Conservation (phyloP, 2,888 invertebrate species). For the Bombyx huttoni region DNA sequence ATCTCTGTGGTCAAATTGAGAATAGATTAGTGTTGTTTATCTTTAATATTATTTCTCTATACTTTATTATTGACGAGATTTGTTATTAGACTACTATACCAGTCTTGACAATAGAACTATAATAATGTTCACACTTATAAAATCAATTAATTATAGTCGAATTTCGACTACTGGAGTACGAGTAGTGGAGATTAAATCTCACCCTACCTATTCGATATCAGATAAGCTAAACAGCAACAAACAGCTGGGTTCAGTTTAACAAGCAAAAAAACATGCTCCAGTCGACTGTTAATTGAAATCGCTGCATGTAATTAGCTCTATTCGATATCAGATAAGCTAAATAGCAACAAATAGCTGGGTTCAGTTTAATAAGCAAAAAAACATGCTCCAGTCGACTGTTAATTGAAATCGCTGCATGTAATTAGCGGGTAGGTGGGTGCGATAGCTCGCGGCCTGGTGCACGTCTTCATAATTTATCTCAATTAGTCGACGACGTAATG, state of each 20-base stretch:
- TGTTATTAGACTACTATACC: slow-evolving; percentile 13
- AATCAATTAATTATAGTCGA: too few relatives aligned
- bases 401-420: slow-evolving; percentile 63
- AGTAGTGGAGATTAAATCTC: slow-evolving; percentile 36
- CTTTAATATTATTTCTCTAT: too few relatives aligned
- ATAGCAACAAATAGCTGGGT: slow-evolving; percentile 27
- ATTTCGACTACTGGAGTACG: too few relatives aligned
- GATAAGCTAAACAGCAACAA: slow-evolving; percentile 31
- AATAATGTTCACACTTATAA: too few relatives aligned
- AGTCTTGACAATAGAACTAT: slow-evolving; percentile 35
- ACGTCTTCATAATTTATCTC: slow-evolving; percentile 69
- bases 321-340: slow-evolving; percentile 25
- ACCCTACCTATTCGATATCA: slow-evolving; percentile 23
- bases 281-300: slow-evolving; percentile 51
- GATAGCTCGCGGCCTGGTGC: slow-evolving; percentile 49
- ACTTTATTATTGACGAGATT: slow-evolving; percentile 28
- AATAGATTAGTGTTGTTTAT: too few relatives aligned
- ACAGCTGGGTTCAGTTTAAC: slow-evolving; percentile 17
- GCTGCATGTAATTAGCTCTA: slow-evolving; percentile 63
- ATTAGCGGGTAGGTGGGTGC: slow-evolving; percentile 54
- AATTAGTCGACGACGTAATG: slow-evolving; percentile 61
- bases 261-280: slow-evolving; percentile 22
- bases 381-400: slow-evolving; percentile 29
- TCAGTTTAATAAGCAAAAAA: slow-evolving; percentile 17
- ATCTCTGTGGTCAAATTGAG: too few relatives aligned